Conservation (phyloP, 2,113 vertebrate genomes). For the Buteo buteo region DNA sequence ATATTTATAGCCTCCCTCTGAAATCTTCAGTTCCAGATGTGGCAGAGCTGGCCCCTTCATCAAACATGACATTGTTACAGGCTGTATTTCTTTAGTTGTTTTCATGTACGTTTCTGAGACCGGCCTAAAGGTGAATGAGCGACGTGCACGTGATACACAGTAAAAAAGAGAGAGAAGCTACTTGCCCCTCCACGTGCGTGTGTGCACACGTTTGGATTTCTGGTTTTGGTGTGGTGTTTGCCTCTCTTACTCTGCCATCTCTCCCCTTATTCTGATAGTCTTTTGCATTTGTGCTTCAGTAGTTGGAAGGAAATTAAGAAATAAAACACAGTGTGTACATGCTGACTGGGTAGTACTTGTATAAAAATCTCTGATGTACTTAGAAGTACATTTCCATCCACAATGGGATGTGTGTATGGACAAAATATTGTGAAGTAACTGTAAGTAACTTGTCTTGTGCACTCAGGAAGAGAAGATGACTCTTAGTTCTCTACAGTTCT, state of each 20-base stretch:
- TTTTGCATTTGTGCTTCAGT: neutral
- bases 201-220: neutral
- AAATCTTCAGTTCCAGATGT: neutral
- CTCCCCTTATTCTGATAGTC: neutral
- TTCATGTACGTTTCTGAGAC: neutral
- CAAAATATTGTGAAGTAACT: neutral
- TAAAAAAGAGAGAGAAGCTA: neutral
- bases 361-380: neutral
- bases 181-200: neutral
- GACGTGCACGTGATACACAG: accelerated
- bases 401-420: neutral
- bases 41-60: neutral
- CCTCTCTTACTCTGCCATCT: neutral
- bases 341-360: neutral
- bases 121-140: neutral
- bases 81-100: neutral
- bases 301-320: neutral
- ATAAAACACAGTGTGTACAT: neutral
- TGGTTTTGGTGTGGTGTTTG: neutral
- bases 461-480: neutral
- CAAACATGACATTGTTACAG: neutral
- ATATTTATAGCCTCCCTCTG: neutral
- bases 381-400: neutral
- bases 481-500: neutral
- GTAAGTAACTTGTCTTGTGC: neutral